Evolutionary conservation across 2,113 vertebrate genomes (phyloP), one percentile per base, ranked within the genome.

Genomic region (Chitala chitala): DNA sequence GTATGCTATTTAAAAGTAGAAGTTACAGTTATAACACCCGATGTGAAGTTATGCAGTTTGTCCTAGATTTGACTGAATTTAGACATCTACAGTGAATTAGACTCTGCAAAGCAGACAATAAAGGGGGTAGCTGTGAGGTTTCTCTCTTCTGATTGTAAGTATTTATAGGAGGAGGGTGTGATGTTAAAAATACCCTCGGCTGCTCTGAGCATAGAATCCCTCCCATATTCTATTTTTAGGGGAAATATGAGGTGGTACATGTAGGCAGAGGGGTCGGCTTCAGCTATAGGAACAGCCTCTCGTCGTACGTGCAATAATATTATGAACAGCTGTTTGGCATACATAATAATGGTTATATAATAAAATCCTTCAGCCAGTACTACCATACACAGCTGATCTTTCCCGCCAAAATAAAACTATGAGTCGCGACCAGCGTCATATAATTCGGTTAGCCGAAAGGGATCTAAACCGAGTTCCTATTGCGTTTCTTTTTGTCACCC

Each of bases 161-260:
- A 15, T 29, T 50, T 40, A 74, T 80, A 76, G 76, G 55, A 75
- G 66, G 75, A n/a, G 33, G 59, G 29, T 33, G 71, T 40, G 4
- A 4, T 46, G 79, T 81, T 87, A 87, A 83, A 88, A 84, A 88
- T 88, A 87, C 0, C 69, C 76, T 24, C 46, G 20, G 38, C 51
- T 68, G 63, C 73, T 36, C 50, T n/a, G 61, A 53, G 73, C 24
- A 31, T 22, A 58, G 22, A 75, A 33, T 74, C 65, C 73, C 54
- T 24, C 78, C 74, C n/a, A 73, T 24, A 1, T 75, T 85, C 84
- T 71, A 84, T 87, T 87, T 85, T 77, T 84, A 72, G 46, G 12
- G 31, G 86, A 80, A 74, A 88, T 78, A 50, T 75, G 81, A 89
- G 77, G 79, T 36, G 48, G 13, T 54, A 44, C 31, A 40, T 29